These are phyloP conservation scores for Anoncus sp. DNA, from an alignment of 2,888 invertebrate genomes.

Conservation along the genomic window DNA sequence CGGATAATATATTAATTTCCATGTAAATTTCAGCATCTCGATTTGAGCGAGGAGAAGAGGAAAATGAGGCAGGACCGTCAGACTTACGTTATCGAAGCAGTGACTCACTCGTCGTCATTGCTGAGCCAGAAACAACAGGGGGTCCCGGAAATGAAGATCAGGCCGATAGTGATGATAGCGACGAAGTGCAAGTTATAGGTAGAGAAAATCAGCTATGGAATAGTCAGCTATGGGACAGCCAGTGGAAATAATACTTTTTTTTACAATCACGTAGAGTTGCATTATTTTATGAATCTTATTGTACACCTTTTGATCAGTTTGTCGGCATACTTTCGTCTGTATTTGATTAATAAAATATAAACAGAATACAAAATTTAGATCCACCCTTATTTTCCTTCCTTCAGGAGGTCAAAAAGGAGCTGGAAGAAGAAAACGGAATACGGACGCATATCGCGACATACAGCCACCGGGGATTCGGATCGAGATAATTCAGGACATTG, in stretches of 20 bases:
- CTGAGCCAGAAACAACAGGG: neutral
- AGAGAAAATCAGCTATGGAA: slow-evolving; percentile 5
- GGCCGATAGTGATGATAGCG: neutral
- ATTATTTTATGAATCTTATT: neutral
- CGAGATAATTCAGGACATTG: neutral
- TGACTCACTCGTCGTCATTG: neutral
- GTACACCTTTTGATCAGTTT: neutral
- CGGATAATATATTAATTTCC: neutral
- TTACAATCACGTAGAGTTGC: neutral
- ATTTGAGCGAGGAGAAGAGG: neutral
- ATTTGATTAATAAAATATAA: slow-evolving; percentile 1
- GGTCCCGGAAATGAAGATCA: neutral
- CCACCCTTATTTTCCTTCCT: neutral
- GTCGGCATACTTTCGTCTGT: neutral
- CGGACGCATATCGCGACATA: slow-evolving; percentile 1
- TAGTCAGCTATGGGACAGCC: neutral
- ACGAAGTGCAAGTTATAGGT: neutral
- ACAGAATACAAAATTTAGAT: slow-evolving; percentile 7
- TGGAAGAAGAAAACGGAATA: slow-evolving; percentile 1
- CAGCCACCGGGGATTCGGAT: slow-evolving; percentile 19
- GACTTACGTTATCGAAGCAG: neutral
- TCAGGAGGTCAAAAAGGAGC: neutral
- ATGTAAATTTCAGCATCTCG: neutral
- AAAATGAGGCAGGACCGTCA: neutral
- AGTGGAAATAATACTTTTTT: slow-evolving; percentile 1